Percentiles rank a stretch among this genome's conserved stretches.
phyloP scores from a whole-genome alignment of 2,888 invertebrate genomes.

The Trachelus stipa region DNA sequence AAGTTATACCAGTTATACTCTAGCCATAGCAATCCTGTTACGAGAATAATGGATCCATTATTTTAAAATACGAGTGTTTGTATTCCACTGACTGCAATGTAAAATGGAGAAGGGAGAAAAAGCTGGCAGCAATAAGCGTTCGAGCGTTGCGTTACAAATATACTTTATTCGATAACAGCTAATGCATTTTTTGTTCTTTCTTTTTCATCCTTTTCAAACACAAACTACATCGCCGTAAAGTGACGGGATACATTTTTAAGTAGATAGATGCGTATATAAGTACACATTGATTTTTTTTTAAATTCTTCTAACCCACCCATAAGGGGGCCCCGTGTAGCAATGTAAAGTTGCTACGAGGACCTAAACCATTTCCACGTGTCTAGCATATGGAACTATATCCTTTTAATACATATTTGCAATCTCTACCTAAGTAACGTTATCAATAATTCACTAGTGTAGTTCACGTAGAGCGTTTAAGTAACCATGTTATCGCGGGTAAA shows the following conservation, averaged over 20 bases:
- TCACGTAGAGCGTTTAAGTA: neutral
- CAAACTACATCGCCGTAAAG: constrained; percentile 34
- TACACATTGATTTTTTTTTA: constrained; percentile 47
- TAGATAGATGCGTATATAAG: constrained; percentile 46
- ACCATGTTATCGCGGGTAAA: neutral
- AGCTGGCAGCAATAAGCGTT: neutral
- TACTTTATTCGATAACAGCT: constrained; percentile 52
- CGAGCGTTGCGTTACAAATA: constrained; percentile 50
- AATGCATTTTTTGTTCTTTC: constrained; percentile 15
- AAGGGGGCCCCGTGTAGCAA: neutral
- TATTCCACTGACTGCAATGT: neutral
- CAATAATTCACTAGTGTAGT: constrained; percentile 1
- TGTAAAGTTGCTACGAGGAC: constrained; percentile 7
- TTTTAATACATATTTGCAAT: constrained; percentile 24
- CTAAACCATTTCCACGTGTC: constrained; percentile 15
- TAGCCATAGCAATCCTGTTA: neutral
- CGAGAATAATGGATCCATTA: neutral
- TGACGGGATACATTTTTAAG: constrained; percentile 34
- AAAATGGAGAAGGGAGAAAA: neutral
- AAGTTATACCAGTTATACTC: neutral
- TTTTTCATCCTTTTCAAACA: constrained; percentile 30
- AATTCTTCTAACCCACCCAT: constrained; percentile 31
- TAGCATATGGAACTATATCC: constrained; percentile 22
- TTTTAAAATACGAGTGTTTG: neutral
- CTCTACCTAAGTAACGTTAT: constrained; percentile 10